Conservation (phyloP, 2,113 vertebrate species). For the Poicephalus meyeri region DNA sequence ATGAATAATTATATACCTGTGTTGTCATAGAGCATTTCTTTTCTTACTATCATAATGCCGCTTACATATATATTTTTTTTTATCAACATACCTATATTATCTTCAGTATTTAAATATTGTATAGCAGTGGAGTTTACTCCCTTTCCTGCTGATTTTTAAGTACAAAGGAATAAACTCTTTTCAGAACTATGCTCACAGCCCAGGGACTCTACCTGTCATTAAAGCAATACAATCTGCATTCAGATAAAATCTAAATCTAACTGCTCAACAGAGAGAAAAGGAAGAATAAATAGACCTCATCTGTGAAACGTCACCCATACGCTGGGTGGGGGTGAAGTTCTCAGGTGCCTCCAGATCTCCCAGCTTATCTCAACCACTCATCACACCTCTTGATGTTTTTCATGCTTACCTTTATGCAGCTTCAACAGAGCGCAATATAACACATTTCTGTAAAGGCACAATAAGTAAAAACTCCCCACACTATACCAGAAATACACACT, state of each 20-base stretch:
- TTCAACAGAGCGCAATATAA: not conserved
- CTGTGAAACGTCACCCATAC: not conserved
- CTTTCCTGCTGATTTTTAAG: not conserved
- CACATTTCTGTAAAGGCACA: not conserved
- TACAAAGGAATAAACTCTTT: not conserved
- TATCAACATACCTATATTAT: not conserved
- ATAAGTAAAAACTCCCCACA: not conserved
- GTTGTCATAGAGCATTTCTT: not conserved
- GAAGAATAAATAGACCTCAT: not conserved
- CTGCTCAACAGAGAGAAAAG: not conserved
- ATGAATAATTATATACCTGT: not conserved
- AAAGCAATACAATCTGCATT: not conserved
- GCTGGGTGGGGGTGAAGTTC: not conserved
- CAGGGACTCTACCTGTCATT: not conserved
- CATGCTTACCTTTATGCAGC: not conserved
- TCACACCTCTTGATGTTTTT: not conserved
- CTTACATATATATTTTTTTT: not conserved
- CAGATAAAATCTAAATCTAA: not conserved
- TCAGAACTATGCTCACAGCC: not conserved
- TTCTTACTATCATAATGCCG: not conserved
- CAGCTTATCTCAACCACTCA: not conserved
- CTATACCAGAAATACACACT: not conserved
- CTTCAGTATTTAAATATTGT: not conserved
- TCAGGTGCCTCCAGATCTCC: not conserved
- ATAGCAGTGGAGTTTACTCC: not conserved